A percentile compares a stretch with the other conserved stretches of the same genome.
Evolutionary conservation across 2,888 invertebrate species (phyloP).

Genomic region (Dysmachus trigonus): DNA sequence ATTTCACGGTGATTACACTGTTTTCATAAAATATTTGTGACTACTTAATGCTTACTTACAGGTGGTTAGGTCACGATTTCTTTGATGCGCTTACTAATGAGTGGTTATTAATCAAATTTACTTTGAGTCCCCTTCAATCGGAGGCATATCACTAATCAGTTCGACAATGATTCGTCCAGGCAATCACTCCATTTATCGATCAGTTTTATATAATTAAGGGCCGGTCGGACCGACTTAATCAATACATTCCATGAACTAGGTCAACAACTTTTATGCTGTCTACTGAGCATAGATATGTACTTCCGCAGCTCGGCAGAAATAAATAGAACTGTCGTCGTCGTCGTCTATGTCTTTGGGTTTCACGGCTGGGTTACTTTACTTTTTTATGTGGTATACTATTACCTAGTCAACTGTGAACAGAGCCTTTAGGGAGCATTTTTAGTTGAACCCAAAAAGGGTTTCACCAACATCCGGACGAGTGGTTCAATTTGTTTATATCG

Average conservation of each 20-base stretch:
- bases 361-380: background rate
- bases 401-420: background rate
- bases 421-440: background rate
- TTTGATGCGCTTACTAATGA: background rate
- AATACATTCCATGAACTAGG: background rate
- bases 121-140: background rate
- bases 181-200: background rate
- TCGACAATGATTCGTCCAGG: background rate
- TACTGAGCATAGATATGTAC: background rate
- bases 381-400: background rate
- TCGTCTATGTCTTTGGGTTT: too few species aligned
- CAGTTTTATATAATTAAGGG: background rate
- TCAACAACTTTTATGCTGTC: background rate
- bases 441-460: background rate
- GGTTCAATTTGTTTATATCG: background rate
- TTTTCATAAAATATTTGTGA: background rate
- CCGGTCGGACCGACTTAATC: background rate
- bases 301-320: background rate
- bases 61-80: background rate
- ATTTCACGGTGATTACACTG: background rate
- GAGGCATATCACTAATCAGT: background rate
- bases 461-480: background rate
- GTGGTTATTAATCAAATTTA: background rate
- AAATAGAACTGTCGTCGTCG: background rate
- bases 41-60: background rate